Base-by-base conservation (phyloP, 2,888 invertebrate genomes). In the Bugula neritina region DNA sequence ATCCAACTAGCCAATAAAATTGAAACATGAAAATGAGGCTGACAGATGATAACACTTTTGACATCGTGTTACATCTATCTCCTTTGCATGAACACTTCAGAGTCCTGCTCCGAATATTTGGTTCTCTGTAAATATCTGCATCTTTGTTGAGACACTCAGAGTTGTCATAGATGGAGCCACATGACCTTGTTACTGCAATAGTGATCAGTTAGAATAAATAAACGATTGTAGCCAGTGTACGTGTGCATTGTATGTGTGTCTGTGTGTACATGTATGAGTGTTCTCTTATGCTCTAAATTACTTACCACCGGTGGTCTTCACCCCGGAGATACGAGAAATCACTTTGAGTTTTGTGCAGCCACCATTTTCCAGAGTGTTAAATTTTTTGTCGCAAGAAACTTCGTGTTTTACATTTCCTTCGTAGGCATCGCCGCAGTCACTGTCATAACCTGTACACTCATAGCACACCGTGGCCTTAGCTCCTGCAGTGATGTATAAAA, bases 381-480 rank as follows among this genome's bases (percentile, higher is more conserved):
- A 63, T 10, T 13, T 34, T 5, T 31, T 25, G 2, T 21, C 21
- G 31, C 63, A 63, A 31, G 21, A 27, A 29, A 63, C n/a, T 63
- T 31, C 31, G n/a, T 63, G 63, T 5, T 63, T 27, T 3, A 25
- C 5, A 31, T 27, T 13, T 10, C 29, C 34, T 63, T 27, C 31
- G 63, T 63, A 63, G 25, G 21, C 29, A 63, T 63, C 63, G 10
- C 63, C 63, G 31, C 63, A 63, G 10, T 31, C 63, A 3, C 29
- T 29, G 31, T 63, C 31, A 31, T 63, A 63, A 10, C 63, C 63
- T 63, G 27, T 25, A 31, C 63, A 63, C 34, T 63, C 29, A 27
- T 63, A 63, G 31, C 63, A 63, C 5, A n/a, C 31, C 13, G 27
- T 27, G n/a, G 57, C 57, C 23, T 25, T 10, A 57, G 23, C 23